A percentile compares a stretch with the other conserved stretches of the same genome.
Conservation (phyloP, 1,140 invertebrate species). For the Ceratoteleas bidentatus region DNA sequence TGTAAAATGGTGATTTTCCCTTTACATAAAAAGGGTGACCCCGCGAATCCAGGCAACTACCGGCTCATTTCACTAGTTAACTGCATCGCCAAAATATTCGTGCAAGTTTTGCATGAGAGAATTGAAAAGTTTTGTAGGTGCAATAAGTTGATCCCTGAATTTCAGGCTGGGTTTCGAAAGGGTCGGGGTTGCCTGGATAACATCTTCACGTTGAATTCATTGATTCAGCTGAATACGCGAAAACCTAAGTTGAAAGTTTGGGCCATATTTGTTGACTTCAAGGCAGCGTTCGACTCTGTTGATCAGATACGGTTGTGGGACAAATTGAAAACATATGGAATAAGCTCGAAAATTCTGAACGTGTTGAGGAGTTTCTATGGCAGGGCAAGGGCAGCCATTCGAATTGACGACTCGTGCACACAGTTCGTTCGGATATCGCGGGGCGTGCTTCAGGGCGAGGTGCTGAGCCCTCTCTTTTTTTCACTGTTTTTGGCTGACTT, state of each 20-base stretch:
- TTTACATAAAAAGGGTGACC: conserved; percentile 36
- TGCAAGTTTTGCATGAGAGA: neutral
- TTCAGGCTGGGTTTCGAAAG: neutral
- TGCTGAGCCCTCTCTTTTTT: conserved; percentile 1
- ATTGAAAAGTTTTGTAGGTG: neutral
- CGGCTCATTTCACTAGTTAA: conserved; percentile 2
- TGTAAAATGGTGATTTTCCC: conserved; percentile 5
- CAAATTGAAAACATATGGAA: neutral
- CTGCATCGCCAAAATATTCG: neutral
- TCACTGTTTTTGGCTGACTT: neutral
- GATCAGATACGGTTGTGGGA: neutral
- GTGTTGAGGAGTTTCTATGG: neutral
- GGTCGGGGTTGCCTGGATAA: no score
- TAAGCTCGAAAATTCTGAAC: neutral
- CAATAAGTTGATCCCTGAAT: neutral
- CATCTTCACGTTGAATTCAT: no score
- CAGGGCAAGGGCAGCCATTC: neutral
- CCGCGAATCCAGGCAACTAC: conserved; percentile 28
- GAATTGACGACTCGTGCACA: neutral
- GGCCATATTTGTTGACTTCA: neutral
- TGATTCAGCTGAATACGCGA: no score
- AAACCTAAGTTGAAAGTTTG: no score
- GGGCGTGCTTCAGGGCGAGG: neutral
- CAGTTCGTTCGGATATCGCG: neutral
- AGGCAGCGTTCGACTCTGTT: neutral